Base-by-base conservation (phyloP, 2,113 vertebrate genomes). In the Gymnocephalus cernua region DNA sequence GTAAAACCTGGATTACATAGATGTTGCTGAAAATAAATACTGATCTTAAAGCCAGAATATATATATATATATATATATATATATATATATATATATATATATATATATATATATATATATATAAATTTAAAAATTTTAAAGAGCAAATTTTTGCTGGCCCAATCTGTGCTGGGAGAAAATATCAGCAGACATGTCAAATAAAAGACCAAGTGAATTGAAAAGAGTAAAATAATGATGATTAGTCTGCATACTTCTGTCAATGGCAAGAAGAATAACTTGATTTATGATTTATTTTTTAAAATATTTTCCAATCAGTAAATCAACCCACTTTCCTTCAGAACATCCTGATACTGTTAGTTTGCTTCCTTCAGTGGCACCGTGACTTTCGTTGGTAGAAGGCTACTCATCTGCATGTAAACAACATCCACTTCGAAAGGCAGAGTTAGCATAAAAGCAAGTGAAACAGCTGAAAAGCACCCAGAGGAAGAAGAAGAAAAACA, bases 291-390 rank as follows among this genome's bases (percentile, higher is more conserved):
- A 4, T 9, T 62, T 27, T 5, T 1, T 32, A 6, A 10, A 56
- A 67, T 47, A 29, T 70, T 61, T 86, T 85, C 69, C 58, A 69
- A 80, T 64, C 61, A 9, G n/a, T 70, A 83, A 86, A 73, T 82
- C 84, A 5, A 29, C 29, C 41, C 25, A 0, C 38, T 41, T 63
- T 56, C 41, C 27, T n/a, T 75, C 32, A 48, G 25, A 78, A 59
- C 53, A 77, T 92, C 89, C 91, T 85, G 69, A 74, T 44, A 58
- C 62, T 86, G 63, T 89, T 89, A 6, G 57, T 62, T 41, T 12
- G 18, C 35, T 72, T 85, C 78, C n/a, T 57, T n/a, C 65, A 44
- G 25, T 73, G 82, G 86, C 83, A 82, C 71, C 56, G 1, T 86
- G 88, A 92, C 80, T 74, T 90, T 61, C 9, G 0, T 6, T 23